phyloP scores from a whole-genome alignment of 1,140 invertebrate genomes.

The Lysiphlebus fabarum region DNA sequence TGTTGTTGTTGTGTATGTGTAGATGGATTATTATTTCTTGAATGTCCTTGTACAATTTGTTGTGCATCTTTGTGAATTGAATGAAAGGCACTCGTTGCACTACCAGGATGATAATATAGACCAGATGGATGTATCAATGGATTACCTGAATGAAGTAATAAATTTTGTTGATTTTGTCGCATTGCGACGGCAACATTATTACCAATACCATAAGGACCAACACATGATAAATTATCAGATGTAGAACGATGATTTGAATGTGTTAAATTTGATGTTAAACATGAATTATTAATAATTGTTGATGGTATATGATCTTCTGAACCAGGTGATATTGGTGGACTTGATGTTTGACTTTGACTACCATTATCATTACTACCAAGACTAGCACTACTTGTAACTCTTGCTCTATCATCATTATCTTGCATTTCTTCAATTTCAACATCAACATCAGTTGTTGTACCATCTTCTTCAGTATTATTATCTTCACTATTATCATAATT shows the following conservation, averaged over 20 bases:
- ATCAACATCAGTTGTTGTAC: slow-evolving; percentile 19
- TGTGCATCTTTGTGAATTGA: slow-evolving; percentile 52
- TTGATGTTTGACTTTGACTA: slow-evolving; percentile 44
- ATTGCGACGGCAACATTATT: slow-evolving; percentile 32
- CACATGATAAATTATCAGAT: slow-evolving; percentile 15
- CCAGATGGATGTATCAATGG: slow-evolving; percentile 46
- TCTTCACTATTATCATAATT: slow-evolving; percentile 12
- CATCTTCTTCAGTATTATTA: slow-evolving; percentile 23
- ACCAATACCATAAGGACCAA: slow-evolving; percentile 34
- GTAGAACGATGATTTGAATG: slow-evolving; percentile 24
- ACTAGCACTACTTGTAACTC: slow-evolving; percentile 40
- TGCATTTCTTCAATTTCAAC: slow-evolving; percentile 28
- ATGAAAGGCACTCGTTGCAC: slow-evolving; percentile 45
- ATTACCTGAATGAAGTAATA: slow-evolving; percentile 45
- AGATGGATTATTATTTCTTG: slow-evolving; percentile 32
- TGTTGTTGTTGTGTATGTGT: slow-evolving; percentile 35
- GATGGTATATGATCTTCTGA: slow-evolving; percentile 40
- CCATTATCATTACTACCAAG: slow-evolving; percentile 47
- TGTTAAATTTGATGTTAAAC: slow-evolving; percentile 26
- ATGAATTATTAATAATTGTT: slow-evolving; percentile 15
- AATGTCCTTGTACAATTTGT: slow-evolving; percentile 36
- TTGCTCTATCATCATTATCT: slow-evolving; percentile 20
- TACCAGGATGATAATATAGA: slow-evolving; percentile 46
- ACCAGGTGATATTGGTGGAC: slow-evolving; percentile 49
- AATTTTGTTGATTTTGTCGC: slow-evolving; percentile 44